A percentile compares a stretch with the other conserved stretches of the same genome.
Conservation (phyloP, 1,140 invertebrate species). For the Drosophila biarmipes region DNA sequence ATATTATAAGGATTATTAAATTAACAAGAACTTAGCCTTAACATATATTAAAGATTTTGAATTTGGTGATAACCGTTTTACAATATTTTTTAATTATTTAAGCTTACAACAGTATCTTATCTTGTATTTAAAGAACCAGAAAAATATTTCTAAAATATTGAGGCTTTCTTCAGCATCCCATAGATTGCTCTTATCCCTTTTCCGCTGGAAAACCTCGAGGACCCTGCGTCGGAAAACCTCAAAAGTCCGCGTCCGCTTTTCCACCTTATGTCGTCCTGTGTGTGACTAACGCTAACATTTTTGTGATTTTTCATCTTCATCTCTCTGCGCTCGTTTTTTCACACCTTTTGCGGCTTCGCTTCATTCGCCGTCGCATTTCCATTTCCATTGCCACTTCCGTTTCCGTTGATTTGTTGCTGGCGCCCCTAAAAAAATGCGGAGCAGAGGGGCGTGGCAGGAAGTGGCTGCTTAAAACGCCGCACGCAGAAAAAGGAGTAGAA, state of each 20-base stretch:
- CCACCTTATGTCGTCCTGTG: constrained; percentile 16
- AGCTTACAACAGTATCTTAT: too few species aligned
- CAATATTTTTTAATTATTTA: too few species aligned
- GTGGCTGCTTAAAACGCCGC: constrained; percentile 76
- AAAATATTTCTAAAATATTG: background rate
- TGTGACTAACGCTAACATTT: constrained; percentile 61
- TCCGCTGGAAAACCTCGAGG: constrained; percentile 4
- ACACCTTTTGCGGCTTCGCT: constrained; percentile 66
- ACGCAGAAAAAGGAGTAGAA: constrained; percentile 63
- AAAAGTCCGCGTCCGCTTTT: background rate
- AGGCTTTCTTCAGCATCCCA: background rate
- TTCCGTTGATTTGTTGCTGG: constrained; percentile 78
- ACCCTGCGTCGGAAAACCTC: constrained; percentile 8
- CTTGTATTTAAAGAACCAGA: too few species aligned
- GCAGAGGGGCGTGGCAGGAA: constrained; percentile 58
- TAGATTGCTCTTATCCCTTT: too few species aligned
- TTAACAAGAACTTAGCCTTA: too few species aligned
- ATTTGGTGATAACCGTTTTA: background rate
- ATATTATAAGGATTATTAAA: too few species aligned
- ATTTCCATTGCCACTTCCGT: constrained; percentile 80
- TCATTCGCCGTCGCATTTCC: constrained; percentile 72
- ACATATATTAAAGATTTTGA: too few species aligned
- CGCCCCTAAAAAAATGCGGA: constrained; percentile 4
- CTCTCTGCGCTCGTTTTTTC: constrained; percentile 52
- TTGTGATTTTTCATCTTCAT: constrained; percentile 73